Base-by-base conservation (phyloP, 2,888 invertebrate genomes). In the Agrotis clavis region DNA sequence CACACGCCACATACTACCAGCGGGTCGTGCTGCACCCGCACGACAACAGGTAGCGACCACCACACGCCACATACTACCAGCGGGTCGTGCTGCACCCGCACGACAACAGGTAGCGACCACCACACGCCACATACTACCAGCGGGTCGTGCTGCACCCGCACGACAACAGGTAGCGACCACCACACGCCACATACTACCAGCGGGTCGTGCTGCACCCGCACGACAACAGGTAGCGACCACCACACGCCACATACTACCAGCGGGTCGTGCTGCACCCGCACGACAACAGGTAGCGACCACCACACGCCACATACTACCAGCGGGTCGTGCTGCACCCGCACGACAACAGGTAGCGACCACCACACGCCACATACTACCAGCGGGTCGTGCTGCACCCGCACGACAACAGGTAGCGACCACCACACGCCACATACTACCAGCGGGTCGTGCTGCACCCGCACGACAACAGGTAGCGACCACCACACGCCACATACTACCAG, bases 21-120 rank as follows among this genome's bases (percentile, higher is more conserved):
- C 94, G 95, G 69, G 95, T 95, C 69, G 94, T 93, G 87, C 91
- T 95, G 89, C 94, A 94, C 65, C 94, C 95, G 83, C 94, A 92
- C 90, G 93, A 93, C 90, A 86, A 93, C 88, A 94, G 94, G 94
- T 91, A n/a, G 16, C 41, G 41, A 2, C 41, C 11, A 41, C 41
- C 9, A 1, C 41, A 41, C 41, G 35, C n/a, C n/a, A n/a, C n/a
- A n/a, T n/a, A 93, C 93, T 92, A 92, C 92, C 94, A 93, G 90
- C 94, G 95, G 69, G 95, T 95, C 69, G 94, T 93, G 87, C 91
- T 95, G 89, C 94, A 94, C 65, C 94, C 95, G 83, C 94, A 92
- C 90, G 93, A 93, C 90, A 86, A 93, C 88, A 94, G 94, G 94
- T 91, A n/a, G 16, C 41, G 41, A 2, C 41, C 11, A 41, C 41